These are phyloP conservation scores for Sesamia nonagrioides DNA, from an alignment of 1,140 invertebrate genomes.

Conservation along the genomic window DNA sequence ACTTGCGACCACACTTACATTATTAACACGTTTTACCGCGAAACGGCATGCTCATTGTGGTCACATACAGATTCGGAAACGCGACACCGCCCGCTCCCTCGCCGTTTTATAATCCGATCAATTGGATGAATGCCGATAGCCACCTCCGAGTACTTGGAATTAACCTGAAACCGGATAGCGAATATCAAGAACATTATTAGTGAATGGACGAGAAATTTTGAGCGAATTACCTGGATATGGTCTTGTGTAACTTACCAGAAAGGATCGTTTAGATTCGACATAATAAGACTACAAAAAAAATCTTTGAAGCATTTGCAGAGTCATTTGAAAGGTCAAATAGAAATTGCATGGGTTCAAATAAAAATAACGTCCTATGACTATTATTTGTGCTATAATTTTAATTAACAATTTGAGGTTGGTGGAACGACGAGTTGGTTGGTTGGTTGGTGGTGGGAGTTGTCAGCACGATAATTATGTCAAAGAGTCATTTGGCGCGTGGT, in stretches of 20 bases:
- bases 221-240: constrained; percentile 12
- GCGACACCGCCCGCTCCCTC: constrained; percentile 57
- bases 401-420: too few relatives aligned
- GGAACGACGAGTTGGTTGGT: too few relatives aligned
- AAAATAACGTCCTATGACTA: too few relatives aligned
- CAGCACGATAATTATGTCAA: too few relatives aligned
- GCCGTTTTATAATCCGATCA: constrained; percentile 62
- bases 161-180: constrained; percentile 38
- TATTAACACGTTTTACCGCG: constrained; percentile 76
- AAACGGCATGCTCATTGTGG: constrained; percentile 69
- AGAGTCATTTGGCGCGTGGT: too few relatives aligned
- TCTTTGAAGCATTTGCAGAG: neutral
- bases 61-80: constrained; percentile 60
- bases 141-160: constrained; percentile 36
- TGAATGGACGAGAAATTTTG: constrained; percentile 37
- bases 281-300: neutral
- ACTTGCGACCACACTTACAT: constrained; percentile 54
- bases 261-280: neutral
- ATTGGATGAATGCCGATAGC: constrained; percentile 47
- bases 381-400: too few relatives aligned
- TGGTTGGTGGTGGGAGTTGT: too few relatives aligned
- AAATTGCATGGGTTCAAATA: too few relatives aligned
- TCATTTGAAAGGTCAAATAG: too few relatives aligned
- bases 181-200: constrained; percentile 39
- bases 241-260: neutral